Evolutionary conservation across 2,797 vertebrate genomes (phyloP).

Genomic region (Xenops minutus): DNA sequence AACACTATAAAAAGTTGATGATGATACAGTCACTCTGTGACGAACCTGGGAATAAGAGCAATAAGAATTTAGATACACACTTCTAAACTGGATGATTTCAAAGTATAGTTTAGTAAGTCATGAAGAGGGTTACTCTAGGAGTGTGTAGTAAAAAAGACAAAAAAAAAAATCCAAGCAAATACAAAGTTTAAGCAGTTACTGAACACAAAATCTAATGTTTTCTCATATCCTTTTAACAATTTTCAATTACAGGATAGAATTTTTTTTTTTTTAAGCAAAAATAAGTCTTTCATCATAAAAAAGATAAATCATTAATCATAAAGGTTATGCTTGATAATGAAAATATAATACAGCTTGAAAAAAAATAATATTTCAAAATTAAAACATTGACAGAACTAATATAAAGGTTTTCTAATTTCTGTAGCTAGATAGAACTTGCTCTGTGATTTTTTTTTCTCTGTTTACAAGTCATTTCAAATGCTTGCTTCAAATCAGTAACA

Average conservation of each 20-base stretch:
- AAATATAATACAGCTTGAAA: neutral
- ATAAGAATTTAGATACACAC: neutral
- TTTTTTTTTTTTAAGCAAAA: neutral
- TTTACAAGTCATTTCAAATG: neutral
- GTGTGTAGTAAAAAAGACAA: fast-evolving
- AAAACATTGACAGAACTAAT: neutral
- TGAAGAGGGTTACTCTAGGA: neutral
- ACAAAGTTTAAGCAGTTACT: neutral
- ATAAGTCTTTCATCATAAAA: neutral
- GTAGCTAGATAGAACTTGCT: neutral
- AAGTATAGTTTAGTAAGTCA: neutral
- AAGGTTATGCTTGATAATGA: neutral
- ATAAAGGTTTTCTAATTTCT: neutral
- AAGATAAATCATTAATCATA: neutral
- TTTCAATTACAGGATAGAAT: neutral
- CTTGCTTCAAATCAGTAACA: neutral
- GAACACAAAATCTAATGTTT: neutral
- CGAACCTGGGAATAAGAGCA: neutral
- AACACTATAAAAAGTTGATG: neutral
- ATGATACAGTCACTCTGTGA: neutral
- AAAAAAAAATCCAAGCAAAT: neutral
- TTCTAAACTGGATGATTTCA: neutral
- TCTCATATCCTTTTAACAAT: neutral
- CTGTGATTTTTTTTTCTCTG: neutral
- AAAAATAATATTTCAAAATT: neutral